phyloP scores from a whole-genome alignment of 1,140 invertebrate genomes.

The Daktulosphaira vitifoliae region DNA sequence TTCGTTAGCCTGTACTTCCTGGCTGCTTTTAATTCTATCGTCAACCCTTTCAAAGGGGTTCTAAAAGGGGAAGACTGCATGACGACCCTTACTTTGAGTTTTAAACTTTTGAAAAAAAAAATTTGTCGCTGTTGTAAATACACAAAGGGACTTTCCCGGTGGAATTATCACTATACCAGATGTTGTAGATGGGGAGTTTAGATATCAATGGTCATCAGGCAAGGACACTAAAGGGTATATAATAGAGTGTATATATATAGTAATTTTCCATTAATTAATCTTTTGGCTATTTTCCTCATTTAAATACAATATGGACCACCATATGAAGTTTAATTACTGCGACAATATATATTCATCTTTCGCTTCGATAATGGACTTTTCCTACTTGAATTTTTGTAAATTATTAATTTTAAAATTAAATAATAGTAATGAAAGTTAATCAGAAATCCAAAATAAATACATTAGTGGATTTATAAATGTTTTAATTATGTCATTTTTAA shows the following conservation, averaged over 20 bases:
- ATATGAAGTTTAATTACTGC: slow-evolving; percentile 5
- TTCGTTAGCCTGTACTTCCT: slow-evolving; percentile 20
- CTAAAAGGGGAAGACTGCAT: neutral
- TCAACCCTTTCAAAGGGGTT: slow-evolving; percentile 11
- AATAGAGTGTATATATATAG: no score
- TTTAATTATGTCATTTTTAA: no score
- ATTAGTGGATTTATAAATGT: no score
- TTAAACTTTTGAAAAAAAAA: slow-evolving; percentile 1
- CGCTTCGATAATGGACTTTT: no score
- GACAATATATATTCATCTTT: neutral
- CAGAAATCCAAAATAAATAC: no score
- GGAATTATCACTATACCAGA: neutral
- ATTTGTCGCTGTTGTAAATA: slow-evolving; percentile 26
- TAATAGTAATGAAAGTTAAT: no score
- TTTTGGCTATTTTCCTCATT: neutral
- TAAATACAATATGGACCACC: neutral
- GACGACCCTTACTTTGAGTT: neutral
- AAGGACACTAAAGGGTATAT: slow-evolving; percentile 21
- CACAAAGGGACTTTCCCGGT: neutral
- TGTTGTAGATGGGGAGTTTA: slow-evolving; percentile 4
- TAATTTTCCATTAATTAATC: slow-evolving; percentile 17
- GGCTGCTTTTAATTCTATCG: neutral
- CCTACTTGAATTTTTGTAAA: no score
- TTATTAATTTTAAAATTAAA: no score
- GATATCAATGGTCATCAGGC: slow-evolving; percentile 33